A percentile compares a stretch with the other conserved stretches of the same genome.
phyloP scores from a whole-genome alignment of 1,140 invertebrate species.

The Aphelinus atriplicis region DNA sequence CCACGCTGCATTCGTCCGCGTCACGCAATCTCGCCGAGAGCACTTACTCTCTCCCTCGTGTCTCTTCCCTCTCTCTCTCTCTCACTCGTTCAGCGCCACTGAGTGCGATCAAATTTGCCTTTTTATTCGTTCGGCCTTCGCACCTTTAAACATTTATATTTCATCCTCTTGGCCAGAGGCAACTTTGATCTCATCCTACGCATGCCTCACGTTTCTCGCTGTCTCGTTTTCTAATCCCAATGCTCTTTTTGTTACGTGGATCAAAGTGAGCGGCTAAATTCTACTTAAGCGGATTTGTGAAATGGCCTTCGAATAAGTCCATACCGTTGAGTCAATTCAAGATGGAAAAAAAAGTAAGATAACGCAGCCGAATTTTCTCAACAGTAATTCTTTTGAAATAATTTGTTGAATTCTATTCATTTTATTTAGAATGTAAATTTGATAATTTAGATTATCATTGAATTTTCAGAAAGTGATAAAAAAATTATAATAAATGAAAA shows the following conservation, averaged over 20 bases:
- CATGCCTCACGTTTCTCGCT: background rate
- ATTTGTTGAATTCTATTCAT: no score
- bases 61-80: no score
- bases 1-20: conserved; percentile 16
- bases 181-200: background rate
- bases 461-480: no score
- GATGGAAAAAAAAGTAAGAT: no score
- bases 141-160: background rate
- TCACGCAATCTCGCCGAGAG: conserved; percentile 28
- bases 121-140: conserved; percentile 4
- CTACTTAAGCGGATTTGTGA: background rate
- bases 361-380: no score
- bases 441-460: no score
- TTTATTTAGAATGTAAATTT: no score
- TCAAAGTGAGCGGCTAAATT: conserved; percentile 2
- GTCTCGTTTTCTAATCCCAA: conserved; percentile 6
- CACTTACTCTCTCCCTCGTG: conserved; percentile 7
- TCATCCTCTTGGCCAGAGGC: background rate
- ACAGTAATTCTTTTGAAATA: no score
- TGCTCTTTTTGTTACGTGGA: background rate
- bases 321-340: no score
- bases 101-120: background rate
- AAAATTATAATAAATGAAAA: no score
- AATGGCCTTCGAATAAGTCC: no score
- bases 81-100: no score